Conservation (phyloP, 1,140 invertebrate genomes). For the Temnothorax longispinosus region DNA sequence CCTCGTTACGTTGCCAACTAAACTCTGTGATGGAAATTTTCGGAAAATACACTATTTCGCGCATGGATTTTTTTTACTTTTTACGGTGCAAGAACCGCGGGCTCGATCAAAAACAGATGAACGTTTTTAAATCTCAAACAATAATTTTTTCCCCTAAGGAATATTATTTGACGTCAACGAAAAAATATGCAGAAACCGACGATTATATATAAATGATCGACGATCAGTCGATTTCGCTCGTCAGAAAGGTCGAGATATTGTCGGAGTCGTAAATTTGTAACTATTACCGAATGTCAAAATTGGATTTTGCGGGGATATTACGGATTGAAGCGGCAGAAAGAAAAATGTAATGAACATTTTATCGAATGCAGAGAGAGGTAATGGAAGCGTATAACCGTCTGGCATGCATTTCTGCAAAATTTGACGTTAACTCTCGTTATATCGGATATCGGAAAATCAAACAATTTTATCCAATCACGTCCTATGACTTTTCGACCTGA, state of each 20-base stretch:
- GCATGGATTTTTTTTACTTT: neutral
- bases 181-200: neutral
- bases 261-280: constrained; percentile 42
- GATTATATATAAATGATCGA: constrained; percentile 28
- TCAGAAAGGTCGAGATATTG: neutral
- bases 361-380: constrained; percentile 38
- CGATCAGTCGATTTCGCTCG: neutral
- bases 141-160: neutral
- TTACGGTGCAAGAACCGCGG: neutral
- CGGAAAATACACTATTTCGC: neutral
- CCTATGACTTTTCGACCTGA: constrained; percentile 55
- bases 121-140: neutral
- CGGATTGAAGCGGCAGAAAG: constrained; percentile 38
- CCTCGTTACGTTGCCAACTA: constrained; percentile 33
- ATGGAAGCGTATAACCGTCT: constrained; percentile 53
- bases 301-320: constrained; percentile 43
- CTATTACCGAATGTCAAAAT: constrained; percentile 44
- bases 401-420: constrained; percentile 42
- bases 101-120: neutral
- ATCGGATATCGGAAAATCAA: constrained; percentile 61
- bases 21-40: constrained; percentile 43
- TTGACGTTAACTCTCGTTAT: constrained; percentile 54
- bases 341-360: constrained; percentile 59
- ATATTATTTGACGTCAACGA: constrained; percentile 32
- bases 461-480: constrained; percentile 56